Evolutionary conservation across 1,140 invertebrate genomes (phyloP), one percentile per base, ranked within the genome.

Genomic region (Bombyx mori): DNA sequence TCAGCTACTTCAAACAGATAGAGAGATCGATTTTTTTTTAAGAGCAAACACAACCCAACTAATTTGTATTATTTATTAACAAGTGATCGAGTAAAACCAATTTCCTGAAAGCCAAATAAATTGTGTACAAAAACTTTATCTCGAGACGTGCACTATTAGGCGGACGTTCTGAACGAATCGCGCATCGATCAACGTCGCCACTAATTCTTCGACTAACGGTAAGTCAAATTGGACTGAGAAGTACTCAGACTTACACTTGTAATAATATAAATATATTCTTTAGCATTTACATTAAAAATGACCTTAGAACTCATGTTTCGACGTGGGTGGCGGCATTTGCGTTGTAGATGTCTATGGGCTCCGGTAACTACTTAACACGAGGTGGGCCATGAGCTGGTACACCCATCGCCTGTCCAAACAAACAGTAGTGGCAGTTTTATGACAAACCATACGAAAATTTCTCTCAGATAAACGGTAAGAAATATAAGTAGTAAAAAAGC

Each of bases 161-260:
- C 43, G 52, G 52, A 44, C 42, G 12, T 54, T 54, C 44, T 12
- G 52, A 44, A 7, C 42, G 43, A 6, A 10, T 47, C 48, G 48
- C 44, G 22, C 77, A 79, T 79, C 74, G 51, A 77, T 79, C 77
- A 77, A 62, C 69, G 77, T 79, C 77, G 54, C 65, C 63, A 73
- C 73, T 77, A 79, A 79, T 79, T 79, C 77, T 71, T 75, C 44
- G 52, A 5, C 52, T 68, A 50, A 26, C 12, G 5, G 10, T 50
- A 50, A 50, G 48, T 22, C 48, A 50, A 26, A 18, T 18, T 8
- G 12, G 48, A 50, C 12, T 50, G 12, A 18, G 48, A 12, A 50
- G 8, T 50, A 50, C 7, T 50, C n/a, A 18, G 48, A 8, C 9
- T 7, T 1, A 50, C 9, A 3, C n/a, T 8, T 50, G 0, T 8